Conservation (phyloP, 2,113 vertebrate genomes). For the Pseudorhombus dupliciocellatus region DNA sequence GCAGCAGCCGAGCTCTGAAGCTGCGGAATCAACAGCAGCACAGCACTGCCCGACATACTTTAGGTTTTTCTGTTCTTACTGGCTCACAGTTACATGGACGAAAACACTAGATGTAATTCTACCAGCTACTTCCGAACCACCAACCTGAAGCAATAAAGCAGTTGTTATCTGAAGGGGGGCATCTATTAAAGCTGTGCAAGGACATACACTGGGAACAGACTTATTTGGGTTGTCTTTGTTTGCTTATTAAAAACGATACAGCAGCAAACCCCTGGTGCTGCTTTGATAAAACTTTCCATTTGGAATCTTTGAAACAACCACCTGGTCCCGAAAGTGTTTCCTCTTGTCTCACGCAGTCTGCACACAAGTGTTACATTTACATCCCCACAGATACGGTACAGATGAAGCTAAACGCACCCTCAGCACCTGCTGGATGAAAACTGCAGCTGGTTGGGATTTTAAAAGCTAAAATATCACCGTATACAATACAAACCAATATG, state of each 20-base stretch:
- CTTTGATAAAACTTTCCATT: too few species aligned
- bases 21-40: constrained; percentile 23
- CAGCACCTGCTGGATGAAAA: too few species aligned
- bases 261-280: too few species aligned
- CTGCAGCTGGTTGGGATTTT: too few species aligned
- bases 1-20: constrained; percentile 29
- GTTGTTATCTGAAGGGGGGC: neutral
- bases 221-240: neutral
- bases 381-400: too few species aligned
- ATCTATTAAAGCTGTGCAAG: neutral
- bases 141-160: neutral
- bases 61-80: constrained; percentile 2
- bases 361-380: neutral
- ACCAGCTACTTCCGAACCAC: neutral
- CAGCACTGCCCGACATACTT: constrained; percentile 8
- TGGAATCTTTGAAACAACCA: too few species aligned
- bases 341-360: neutral
- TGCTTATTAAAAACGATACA: neutral
- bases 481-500: constrained; percentile 1
- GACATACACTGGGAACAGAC: neutral
- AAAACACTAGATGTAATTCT: neutral
- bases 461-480: neutral
- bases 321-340: too few species aligned
- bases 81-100: neutral
- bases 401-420: too few species aligned